Base-by-base conservation (phyloP, 2,888 invertebrate genomes). In the Microctonus hyperodae region DNA sequence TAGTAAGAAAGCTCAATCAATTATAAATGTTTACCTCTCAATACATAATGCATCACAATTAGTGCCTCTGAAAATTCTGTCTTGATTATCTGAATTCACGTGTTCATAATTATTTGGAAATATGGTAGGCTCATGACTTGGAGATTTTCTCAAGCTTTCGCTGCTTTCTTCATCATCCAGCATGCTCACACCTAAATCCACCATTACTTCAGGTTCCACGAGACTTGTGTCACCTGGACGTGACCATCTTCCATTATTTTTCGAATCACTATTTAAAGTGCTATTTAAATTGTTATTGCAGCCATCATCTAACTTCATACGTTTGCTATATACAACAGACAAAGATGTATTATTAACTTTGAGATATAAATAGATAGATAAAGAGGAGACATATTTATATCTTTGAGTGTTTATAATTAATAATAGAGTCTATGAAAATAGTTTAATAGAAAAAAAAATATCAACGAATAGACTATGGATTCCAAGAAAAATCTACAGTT, bases 151-250 rank as follows among this genome's bases (percentile, higher is more conserved):
- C 63, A 76, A 75, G 75, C 79, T 81, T 69, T 82, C 81, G 72
- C 79, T 78, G 71, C 77, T 78, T 20, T 83, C 80, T 68, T 86
- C 86, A 11, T 86, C 86, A 61, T 87, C 87, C 58, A 90, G 78
- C 84, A 89, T 87, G 23, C 87, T 86, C 22, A 90, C 87, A 53
- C 90, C 90, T 85, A 88, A 87, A 74, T 90, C 89, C 72, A 87
- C 86, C 64, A 87, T 76, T 59, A 86, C 85, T 70, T 88, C 87
- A 22, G 86, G 81, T 67, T 85, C 83, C 48, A 86, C 84, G 33
- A 83, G 72, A 73, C 79, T 82, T 1, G 78, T 77, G 61, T 83
- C 78, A 20, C 77, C 79, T 0, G 81, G 77, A 71, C 76, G 82
- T 1, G 79, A 74, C 83, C 83, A 83, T 69, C 74, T 76, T 28